Conservation (phyloP, 2,797 vertebrate species). For the Eurystomus glaucurus region DNA sequence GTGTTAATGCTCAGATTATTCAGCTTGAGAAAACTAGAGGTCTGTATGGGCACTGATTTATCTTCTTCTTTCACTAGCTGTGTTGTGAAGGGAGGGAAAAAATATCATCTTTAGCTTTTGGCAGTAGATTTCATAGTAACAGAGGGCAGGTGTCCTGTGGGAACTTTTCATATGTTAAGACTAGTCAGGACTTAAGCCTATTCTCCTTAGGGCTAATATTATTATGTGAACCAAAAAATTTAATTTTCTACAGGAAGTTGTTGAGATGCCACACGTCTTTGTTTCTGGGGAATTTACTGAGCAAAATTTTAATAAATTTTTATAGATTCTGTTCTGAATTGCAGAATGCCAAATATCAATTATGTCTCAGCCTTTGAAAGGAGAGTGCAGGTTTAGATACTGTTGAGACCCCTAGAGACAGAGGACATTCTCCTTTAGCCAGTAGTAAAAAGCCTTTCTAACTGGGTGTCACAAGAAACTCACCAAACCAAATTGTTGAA, state of each 20-base stretch:
- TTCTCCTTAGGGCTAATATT: not conserved
- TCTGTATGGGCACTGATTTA: not conserved
- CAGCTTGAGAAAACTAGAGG: not conserved
- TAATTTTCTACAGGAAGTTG: not conserved
- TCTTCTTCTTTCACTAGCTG: not conserved
- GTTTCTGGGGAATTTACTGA: not conserved
- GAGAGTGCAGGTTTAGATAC: not conserved
- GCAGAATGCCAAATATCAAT: not conserved
- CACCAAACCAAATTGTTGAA: not conserved
- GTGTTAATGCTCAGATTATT: not conserved
- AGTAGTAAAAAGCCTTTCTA: not conserved
- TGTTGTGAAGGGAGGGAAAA: not conserved
- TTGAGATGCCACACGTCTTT: not conserved
- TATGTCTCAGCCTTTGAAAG: not conserved
- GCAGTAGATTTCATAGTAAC: not conserved
- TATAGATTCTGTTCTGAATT: not conserved
- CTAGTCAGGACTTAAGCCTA: not conserved
- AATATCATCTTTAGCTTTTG: not conserved
- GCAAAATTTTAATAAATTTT: not conserved
- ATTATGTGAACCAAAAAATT: not conserved
- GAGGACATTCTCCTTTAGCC: not conserved
- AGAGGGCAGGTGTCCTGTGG: not conserved
- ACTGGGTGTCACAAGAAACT: not conserved
- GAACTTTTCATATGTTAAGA: not conserved
- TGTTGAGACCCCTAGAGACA: not conserved